Evolutionary conservation across 2,113 vertebrate species (phyloP).

Genomic region (Rhea pennata): DNA sequence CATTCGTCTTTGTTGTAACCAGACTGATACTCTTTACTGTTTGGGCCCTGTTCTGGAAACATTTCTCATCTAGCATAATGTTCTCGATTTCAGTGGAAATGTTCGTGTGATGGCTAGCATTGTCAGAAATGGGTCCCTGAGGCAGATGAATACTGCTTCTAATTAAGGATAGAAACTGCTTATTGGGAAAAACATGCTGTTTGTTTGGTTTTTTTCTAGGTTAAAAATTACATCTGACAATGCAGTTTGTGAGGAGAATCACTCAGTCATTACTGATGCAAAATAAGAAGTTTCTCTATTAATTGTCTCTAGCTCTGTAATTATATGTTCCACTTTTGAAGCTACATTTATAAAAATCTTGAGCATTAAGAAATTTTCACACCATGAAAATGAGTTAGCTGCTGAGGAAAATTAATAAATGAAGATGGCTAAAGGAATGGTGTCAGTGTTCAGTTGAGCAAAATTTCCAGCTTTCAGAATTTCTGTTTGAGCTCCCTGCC

Average conservation of each 20-base stretch:
- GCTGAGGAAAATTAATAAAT: neutral
- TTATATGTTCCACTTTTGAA: neutral
- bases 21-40: neutral
- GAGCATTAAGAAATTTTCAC: neutral
- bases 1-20: neutral
- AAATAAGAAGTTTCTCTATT: neutral
- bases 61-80: neutral
- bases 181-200: neutral
- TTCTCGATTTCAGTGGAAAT: neutral
- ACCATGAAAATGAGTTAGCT: neutral
- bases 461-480: neutral
- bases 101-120: neutral
- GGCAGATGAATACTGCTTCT: neutral
- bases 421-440: neutral
- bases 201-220: neutral
- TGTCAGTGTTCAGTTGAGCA: neutral
- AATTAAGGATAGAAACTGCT: neutral
- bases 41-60: neutral
- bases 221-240: neutral
- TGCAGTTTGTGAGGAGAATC: neutral
- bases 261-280: neutral
- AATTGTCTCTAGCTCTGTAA: neutral
- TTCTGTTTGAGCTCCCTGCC: neutral
- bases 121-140: neutral
- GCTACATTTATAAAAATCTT: neutral